A percentile compares a stretch with the other conserved stretches of the same genome.
phyloP scores from a whole-genome alignment of 2,797 vertebrate genomes.

The Sebastes cheni region DNA sequence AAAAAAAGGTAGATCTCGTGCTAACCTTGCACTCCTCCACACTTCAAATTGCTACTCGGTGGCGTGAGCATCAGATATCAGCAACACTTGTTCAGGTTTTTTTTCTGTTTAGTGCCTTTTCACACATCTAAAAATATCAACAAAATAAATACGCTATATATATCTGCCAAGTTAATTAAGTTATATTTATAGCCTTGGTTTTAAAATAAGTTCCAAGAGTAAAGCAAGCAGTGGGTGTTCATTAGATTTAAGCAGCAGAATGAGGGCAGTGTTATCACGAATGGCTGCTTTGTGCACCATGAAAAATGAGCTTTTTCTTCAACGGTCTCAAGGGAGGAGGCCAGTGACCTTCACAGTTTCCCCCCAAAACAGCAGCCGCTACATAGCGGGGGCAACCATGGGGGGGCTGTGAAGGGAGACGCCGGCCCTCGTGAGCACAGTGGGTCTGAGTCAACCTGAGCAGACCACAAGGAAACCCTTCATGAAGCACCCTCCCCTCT shows the following conservation, averaged over 20 bases:
- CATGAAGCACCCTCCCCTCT: slow-evolving; percentile 50
- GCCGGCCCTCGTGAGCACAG: slow-evolving; percentile 57
- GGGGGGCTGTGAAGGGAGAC: slow-evolving; percentile 62
- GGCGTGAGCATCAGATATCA: slow-evolving; percentile 15
- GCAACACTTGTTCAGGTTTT: neutral
- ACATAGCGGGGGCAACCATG: slow-evolving; percentile 40
- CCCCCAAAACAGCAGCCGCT: slow-evolving; percentile 58
- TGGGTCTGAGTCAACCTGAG: slow-evolving; percentile 67
- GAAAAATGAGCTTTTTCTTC: slow-evolving; percentile 82
- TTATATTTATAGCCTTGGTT: slow-evolving; percentile 76
- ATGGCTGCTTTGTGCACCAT: slow-evolving; percentile 78
- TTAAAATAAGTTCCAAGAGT: slow-evolving; percentile 71
- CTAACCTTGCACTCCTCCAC: neutral
- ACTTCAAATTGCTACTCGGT: neutral
- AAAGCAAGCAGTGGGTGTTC: slow-evolving; percentile 64
- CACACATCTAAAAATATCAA: slow-evolving; percentile 68
- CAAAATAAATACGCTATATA: slow-evolving; percentile 68
- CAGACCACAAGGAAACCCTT: slow-evolving; percentile 79
- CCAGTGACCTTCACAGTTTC: slow-evolving; percentile 71
- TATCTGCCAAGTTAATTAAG: slow-evolving; percentile 67
- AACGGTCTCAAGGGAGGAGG: slow-evolving; percentile 67
- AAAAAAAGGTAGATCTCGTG: neutral
- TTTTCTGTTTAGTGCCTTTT: slow-evolving; percentile 45
- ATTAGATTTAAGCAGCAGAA: slow-evolving; percentile 74
- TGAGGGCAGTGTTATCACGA: slow-evolving; percentile 82